These are phyloP conservation scores for Bagarius yarrelli DNA, from an alignment of 2,113 vertebrate genomes.

Conservation along the genomic window DNA sequence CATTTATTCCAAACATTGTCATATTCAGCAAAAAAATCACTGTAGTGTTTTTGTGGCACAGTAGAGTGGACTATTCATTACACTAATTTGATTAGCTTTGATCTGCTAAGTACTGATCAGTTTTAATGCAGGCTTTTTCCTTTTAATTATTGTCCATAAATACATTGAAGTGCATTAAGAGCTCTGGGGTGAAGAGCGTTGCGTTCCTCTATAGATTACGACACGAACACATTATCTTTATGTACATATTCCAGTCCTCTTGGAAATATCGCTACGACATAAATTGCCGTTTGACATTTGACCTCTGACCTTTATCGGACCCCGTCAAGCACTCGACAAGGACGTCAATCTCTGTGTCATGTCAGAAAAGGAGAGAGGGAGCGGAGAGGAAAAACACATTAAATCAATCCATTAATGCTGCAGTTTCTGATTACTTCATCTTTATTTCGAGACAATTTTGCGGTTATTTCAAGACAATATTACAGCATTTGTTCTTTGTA, in stretches of 20 bases:
- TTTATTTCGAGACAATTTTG: slow-evolving; percentile 60
- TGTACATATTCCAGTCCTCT: slow-evolving; percentile 75
- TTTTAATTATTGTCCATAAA: slow-evolving; percentile 83
- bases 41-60: slow-evolving; percentile 44
- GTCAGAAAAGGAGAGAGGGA: not conserved
- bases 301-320: slow-evolving; percentile 61
- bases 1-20: slow-evolving; percentile 76
- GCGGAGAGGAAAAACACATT: not conserved
- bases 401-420: not conserved
- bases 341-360: not conserved
- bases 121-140: slow-evolving; percentile 80
- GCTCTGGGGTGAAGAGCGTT: slow-evolving; percentile 58
- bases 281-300: slow-evolving; percentile 71
- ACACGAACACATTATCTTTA: slow-evolving; percentile 76
- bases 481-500: slow-evolving; percentile 67
- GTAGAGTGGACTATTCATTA: slow-evolving; percentile 79
- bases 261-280: slow-evolving; percentile 63
- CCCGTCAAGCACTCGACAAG: slow-evolving; percentile 43
- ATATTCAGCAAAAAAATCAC: slow-evolving; percentile 63
- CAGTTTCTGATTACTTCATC: slow-evolving; percentile 14
- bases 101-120: slow-evolving; percentile 79
- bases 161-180: slow-evolving; percentile 78
- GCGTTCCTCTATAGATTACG: slow-evolving; percentile 69
- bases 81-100: slow-evolving; percentile 82
- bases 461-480: slow-evolving; percentile 56